Percentiles rank a stretch among this genome's conserved stretches.
Evolutionary conservation across 2,888 invertebrate genomes (phyloP).

Genomic region (Ceriagrion tenellum): DNA sequence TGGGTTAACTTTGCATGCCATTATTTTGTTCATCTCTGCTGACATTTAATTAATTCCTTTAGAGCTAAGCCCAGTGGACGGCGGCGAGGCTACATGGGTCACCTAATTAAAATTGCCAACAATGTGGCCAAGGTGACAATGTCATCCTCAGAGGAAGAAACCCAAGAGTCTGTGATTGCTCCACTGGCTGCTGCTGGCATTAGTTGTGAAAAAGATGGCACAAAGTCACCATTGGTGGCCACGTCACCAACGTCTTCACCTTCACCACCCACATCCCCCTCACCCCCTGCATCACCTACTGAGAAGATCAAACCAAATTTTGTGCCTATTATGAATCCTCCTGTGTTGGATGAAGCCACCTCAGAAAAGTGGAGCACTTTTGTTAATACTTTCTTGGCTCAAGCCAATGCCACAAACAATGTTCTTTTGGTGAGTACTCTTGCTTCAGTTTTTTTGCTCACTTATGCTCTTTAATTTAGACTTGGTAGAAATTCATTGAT

Average conservation of each 20-base stretch:
- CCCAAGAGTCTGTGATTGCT: slow-evolving; percentile 76
- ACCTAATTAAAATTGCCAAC: slow-evolving; percentile 81
- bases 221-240: slow-evolving; percentile 36
- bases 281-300: not conserved
- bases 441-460: not conserved
- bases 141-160: slow-evolving; percentile 43
- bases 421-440: slow-evolving; percentile 76
- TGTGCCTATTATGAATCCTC: slow-evolving; percentile 75
- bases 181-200: slow-evolving; percentile 75
- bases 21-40: too few relatives aligned
- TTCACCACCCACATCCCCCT: slow-evolving; percentile 25
- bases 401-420: slow-evolving; percentile 76
- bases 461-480: too few relatives aligned
- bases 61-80: slow-evolving; percentile 72
- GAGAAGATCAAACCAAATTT: slow-evolving; percentile 12
- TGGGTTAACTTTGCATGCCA: too few relatives aligned
- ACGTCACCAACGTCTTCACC: not conserved
- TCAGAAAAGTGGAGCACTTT: slow-evolving; percentile 78
- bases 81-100: slow-evolving; percentile 83
- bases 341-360: slow-evolving; percentile 76
- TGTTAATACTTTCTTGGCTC: slow-evolving; percentile 76
- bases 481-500: too few relatives aligned
- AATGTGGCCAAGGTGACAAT: slow-evolving; percentile 74
- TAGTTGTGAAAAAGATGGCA: slow-evolving; percentile 43
- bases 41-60: slow-evolving; percentile 38